phyloP scores from a whole-genome alignment of 2,797 vertebrate species.

The Masticophis lateralis region DNA sequence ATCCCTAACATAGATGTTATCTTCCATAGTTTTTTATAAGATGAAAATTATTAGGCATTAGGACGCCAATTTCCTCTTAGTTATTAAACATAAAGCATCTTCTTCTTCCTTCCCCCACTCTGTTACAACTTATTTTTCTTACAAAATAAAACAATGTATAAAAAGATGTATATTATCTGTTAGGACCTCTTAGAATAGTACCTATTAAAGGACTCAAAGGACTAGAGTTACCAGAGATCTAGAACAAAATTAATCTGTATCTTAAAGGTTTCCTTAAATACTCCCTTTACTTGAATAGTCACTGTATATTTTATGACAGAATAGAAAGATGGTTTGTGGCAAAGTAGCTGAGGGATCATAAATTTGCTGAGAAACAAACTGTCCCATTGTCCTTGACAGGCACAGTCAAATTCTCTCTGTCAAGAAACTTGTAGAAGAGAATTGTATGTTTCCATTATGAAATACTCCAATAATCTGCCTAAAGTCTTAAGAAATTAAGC shows the following conservation, averaged over 20 bases:
- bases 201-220: background rate
- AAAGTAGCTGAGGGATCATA: background rate
- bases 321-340: background rate
- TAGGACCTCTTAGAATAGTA: background rate
- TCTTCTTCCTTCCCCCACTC: background rate
- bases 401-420: background rate
- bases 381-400: background rate
- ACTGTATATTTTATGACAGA: background rate
- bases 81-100: background rate
- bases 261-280: background rate
- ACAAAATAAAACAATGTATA: background rate
- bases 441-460: background rate
- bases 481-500: background rate
- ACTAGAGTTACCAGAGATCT: background rate
- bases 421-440: background rate
- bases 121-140: background rate
- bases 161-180: background rate
- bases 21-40: background rate
- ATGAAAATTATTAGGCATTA: background rate
- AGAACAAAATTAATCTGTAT: background rate
- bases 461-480: background rate
- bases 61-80: background rate
- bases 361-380: background rate
- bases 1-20: background rate
- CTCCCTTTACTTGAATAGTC: background rate